phyloP scores from a whole-genome alignment of 2,888 invertebrate species.

The Pachydiplax longipennis region DNA sequence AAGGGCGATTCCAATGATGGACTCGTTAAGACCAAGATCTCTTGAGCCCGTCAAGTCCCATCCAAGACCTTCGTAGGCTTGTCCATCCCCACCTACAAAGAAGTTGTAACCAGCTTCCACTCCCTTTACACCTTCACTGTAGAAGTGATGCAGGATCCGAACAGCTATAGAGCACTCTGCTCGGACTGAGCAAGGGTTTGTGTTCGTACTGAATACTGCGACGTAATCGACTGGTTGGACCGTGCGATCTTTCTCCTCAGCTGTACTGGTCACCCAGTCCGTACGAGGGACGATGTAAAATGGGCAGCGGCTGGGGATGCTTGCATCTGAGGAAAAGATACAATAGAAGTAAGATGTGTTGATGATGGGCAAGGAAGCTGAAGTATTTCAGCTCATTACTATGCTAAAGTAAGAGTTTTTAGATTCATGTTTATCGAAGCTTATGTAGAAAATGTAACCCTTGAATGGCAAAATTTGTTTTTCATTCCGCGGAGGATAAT shows the following conservation, averaged over 20 bases:
- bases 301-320: background rate
- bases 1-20: background rate
- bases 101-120: background rate
- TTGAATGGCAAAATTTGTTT: too few relatives aligned
- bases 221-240: background rate
- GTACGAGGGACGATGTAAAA: background rate
- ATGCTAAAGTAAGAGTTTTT: too few relatives aligned
- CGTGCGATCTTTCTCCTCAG: background rate
- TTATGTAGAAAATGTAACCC: too few relatives aligned
- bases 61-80: background rate
- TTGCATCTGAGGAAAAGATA: background rate
- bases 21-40: background rate
- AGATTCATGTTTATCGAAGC: too few relatives aligned
- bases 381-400: too few relatives aligned
- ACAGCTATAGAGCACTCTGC: background rate
- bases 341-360: too few relatives aligned
- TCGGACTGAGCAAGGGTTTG: background rate
- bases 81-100: background rate
- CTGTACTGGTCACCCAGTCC: background rate
- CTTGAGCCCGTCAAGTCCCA: background rate
- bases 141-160: background rate
- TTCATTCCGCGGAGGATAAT: too few relatives aligned
- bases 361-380: too few relatives aligned
- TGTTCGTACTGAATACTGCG: background rate
- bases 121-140: background rate